A percentile compares a stretch with the other conserved stretches of the same genome.
Evolutionary conservation across 2,888 invertebrate genomes (phyloP).

Genomic region (Candidula unifasciata): DNA sequence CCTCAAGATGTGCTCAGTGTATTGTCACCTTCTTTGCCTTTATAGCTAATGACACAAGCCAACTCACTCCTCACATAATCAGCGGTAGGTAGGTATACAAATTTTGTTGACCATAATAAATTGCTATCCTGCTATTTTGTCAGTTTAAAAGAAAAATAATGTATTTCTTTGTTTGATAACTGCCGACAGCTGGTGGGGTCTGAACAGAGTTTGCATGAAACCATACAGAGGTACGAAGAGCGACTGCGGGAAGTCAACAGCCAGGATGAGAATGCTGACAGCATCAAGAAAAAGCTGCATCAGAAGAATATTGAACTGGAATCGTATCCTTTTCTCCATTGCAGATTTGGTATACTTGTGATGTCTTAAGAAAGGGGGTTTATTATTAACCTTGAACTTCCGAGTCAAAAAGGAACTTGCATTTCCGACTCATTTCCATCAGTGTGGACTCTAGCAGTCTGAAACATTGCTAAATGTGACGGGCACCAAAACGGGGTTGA

Average conservation of each 20-base stretch:
- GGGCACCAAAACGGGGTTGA: too few species aligned
- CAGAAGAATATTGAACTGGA: constrained; percentile 47
- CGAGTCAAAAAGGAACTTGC: too few species aligned
- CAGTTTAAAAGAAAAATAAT: neutral
- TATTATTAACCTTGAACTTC: neutral
- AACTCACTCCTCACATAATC: too few species aligned
- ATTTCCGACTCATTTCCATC: too few species aligned
- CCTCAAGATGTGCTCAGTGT: too few species aligned
- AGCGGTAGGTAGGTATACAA: too few species aligned
- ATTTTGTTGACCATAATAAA: too few species aligned
- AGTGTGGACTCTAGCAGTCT: too few species aligned
- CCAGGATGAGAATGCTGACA: constrained; percentile 40
- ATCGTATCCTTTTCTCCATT: constrained; percentile 43
- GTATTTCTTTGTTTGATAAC: neutral
- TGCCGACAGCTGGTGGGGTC: constrained; percentile 24
- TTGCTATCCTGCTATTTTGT: neutral
- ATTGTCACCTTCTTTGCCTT: too few species aligned
- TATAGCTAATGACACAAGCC: too few species aligned
- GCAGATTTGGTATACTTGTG: neutral
- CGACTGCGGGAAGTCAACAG: constrained; percentile 28
- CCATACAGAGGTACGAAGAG: constrained; percentile 34
- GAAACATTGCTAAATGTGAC: too few species aligned
- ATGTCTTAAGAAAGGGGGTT: neutral
- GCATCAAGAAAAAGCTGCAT: constrained; percentile 39
- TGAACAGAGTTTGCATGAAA: constrained; percentile 29